Conservation (phyloP, 1,140 invertebrate genomes). For the Olivierus martensii region DNA sequence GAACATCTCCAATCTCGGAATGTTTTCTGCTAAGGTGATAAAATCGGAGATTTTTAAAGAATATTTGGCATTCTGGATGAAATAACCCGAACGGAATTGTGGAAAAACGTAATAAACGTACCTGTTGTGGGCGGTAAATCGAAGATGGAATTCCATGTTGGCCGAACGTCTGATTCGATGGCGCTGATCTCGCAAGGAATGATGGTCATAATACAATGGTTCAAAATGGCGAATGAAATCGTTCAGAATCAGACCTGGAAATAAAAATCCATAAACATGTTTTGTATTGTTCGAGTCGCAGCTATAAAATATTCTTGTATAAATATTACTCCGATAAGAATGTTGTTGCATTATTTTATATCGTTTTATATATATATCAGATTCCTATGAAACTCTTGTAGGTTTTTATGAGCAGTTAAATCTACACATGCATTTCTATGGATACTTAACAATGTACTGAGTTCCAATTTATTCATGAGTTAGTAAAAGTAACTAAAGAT, state of each 20-base stretch:
- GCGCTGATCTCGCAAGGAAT: constrained; percentile 32
- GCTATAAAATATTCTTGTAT: too few relatives aligned
- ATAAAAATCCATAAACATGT: background rate
- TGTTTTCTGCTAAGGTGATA: background rate
- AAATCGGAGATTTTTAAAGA: background rate
- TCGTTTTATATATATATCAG: too few relatives aligned
- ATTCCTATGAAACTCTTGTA: too few relatives aligned
- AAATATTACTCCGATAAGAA: too few relatives aligned
- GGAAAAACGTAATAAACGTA: constrained; percentile 18
- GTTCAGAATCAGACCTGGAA: constrained; percentile 32
- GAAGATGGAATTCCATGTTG: constrained; percentile 14
- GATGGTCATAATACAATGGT: constrained; percentile 37
- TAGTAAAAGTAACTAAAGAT: too few relatives aligned
- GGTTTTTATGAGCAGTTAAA: too few relatives aligned
- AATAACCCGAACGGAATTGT: background rate
- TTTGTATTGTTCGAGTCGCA: too few relatives aligned
- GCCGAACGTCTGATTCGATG: constrained; percentile 24
- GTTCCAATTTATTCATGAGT: too few relatives aligned
- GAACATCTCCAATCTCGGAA: too few relatives aligned
- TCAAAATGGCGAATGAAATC: constrained; percentile 40
- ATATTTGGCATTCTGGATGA: background rate
- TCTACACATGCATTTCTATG: too few relatives aligned
- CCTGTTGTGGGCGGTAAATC: constrained; percentile 34
- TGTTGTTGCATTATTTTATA: too few relatives aligned
- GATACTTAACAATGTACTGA: too few relatives aligned